Evolutionary conservation across 1,140 invertebrate genomes (phyloP), one percentile per base, ranked within the genome.

Genomic region (Drosophila quadrilineata): DNA sequence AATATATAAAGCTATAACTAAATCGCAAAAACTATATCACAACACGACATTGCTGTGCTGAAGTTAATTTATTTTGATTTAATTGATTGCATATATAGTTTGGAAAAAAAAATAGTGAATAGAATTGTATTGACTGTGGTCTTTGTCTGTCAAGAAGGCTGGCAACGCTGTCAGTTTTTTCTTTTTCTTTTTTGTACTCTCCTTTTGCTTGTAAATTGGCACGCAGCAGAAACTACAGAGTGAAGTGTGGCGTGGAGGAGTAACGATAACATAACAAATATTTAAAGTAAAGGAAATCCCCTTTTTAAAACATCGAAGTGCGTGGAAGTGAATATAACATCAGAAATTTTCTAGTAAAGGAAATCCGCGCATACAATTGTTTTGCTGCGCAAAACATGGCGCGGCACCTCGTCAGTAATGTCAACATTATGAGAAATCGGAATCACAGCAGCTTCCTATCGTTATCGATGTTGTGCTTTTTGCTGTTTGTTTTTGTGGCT

Each of bases 91-190:
- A n/a, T n/a, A n/a, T n/a, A n/a, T n/a, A n/a, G n/a, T n/a, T n/a
- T n/a, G n/a, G n/a, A n/a, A n/a, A n/a, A n/a, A n/a, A n/a, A n/a
- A n/a, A n/a, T n/a, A n/a, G n/a, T n/a, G n/a, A n/a, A n/a, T n/a
- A n/a, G n/a, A n/a, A n/a, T n/a, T n/a, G n/a, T n/a, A n/a, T n/a
- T n/a, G n/a, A n/a, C n/a, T n/a, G n/a, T n/a, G n/a, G 64, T 40
- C 63, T 67, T 67, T 67, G 49, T 62, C 48, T 40, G n/a, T n/a
- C n/a, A 12, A 62, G 62, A 67, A 46, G 48, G 14, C 48, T 62
- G 58, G 58, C 58, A 62, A 62, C 58, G 48, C 58, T 43, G 4
- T 19, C 8, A 14, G 29, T 43, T 43, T 43, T 26, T n/a, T 41
- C 3, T 28, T 28, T 12, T 16, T 9, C 0, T 16, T 28, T n/a